Evolutionary conservation across 2,888 invertebrate genomes (phyloP).

Genomic region (Empis livida): DNA sequence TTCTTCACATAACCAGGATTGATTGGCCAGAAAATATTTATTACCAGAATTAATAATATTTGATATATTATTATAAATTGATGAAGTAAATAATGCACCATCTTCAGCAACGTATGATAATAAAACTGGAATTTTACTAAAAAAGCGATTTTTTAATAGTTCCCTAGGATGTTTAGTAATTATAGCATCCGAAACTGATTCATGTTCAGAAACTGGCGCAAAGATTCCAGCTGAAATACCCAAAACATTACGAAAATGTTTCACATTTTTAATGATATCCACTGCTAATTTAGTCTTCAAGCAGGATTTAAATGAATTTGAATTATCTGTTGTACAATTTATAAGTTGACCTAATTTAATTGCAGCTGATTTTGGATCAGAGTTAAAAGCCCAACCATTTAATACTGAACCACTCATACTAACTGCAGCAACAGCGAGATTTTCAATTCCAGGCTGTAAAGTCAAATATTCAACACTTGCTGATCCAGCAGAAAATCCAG

Average conservation of each 20-base stretch:
- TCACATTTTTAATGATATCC: constrained; percentile 39
- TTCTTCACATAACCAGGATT: no score
- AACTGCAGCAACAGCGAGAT: no score
- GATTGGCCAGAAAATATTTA: no score
- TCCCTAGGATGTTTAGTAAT: constrained; percentile 48
- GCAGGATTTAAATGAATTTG: constrained; percentile 46
- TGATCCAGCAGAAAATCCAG: no score
- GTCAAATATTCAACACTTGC: no score
- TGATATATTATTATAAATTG: no score
- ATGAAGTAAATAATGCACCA: neutral
- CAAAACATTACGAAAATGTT: constrained; percentile 34
- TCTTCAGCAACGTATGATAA: neutral
- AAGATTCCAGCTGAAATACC: constrained; percentile 47
- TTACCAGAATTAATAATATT: no score
- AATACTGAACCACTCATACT: constrained; percentile 13
- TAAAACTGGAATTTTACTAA: constrained; percentile 42
- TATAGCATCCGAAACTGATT: constrained; percentile 41
- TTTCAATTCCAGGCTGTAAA: no score
- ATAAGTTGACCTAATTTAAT: constrained; percentile 41
- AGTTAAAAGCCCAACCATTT: constrained; percentile 39
- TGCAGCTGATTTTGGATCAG: constrained; percentile 45
- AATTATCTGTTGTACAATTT: constrained; percentile 44
- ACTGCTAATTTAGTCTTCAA: constrained; percentile 46
- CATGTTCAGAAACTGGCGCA: constrained; percentile 49
- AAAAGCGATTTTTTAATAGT: constrained; percentile 42